phyloP scores from a whole-genome alignment of 1,140 invertebrate genomes.

The Ctenoplectra terminalis region DNA sequence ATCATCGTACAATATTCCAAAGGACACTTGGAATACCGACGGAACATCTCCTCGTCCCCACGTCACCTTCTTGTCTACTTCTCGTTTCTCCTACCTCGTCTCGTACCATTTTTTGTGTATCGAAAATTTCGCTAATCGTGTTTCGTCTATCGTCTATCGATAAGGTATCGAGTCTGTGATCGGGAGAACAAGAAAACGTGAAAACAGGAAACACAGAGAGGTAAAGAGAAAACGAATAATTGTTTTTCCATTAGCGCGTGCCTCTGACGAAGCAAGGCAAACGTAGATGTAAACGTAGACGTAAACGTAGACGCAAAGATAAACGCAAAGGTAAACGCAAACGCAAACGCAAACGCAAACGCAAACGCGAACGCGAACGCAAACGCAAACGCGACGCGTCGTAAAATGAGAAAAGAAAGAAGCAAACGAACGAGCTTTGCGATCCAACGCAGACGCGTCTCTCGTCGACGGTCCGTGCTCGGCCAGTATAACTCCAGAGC shows the following conservation, averaged over 20 bases:
- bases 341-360: too few species aligned
- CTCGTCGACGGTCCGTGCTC: slow-evolving; percentile 4
- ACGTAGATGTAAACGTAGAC: too few species aligned
- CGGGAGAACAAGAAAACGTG: not conserved
- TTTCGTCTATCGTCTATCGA: too few species aligned
- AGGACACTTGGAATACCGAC: not conserved
- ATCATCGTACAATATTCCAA: slow-evolving; percentile 55
- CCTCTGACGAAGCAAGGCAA: not conserved
- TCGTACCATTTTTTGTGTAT: too few species aligned
- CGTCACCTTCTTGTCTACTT: too few species aligned
- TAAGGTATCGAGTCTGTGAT: too few species aligned
- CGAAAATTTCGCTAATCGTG: not conserved
- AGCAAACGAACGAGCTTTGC: not conserved
- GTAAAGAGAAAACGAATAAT: not conserved
- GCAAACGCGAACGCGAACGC: too few species aligned
- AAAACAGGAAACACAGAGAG: not conserved
- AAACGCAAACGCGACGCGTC: not conserved
- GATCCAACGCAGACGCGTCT: slow-evolving; percentile 2
- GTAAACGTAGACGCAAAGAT: too few species aligned
- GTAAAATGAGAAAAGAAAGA: not conserved
- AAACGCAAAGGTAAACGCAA: too few species aligned
- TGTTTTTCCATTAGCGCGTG: slow-evolving; percentile 1
- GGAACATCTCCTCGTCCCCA: not conserved
- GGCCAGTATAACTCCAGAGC: not conserved
- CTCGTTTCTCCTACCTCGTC: too few species aligned